Evolutionary conservation across 2,888 invertebrate genomes (phyloP).

Genomic region (Meiosimyza platycephala): DNA sequence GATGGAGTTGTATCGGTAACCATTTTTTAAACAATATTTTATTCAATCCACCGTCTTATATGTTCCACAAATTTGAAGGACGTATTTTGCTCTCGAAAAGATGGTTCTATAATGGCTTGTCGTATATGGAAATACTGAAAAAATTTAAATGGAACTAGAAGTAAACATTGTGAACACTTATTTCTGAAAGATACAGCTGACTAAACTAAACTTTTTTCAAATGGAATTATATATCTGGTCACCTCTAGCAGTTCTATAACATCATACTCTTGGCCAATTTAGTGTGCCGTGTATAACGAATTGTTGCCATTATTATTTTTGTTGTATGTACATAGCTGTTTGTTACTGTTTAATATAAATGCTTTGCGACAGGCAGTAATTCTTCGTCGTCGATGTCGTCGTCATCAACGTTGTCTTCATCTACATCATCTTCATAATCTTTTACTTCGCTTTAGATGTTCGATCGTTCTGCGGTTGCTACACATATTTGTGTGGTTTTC

Average conservation of each 20-base stretch:
- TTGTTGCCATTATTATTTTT: conserved; percentile 9
- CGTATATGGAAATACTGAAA: too few species aligned
- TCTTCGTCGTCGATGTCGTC: not conserved
- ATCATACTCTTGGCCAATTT: conserved; percentile 11
- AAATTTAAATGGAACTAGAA: too few species aligned
- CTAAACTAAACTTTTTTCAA: too few species aligned
- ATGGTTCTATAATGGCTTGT: too few species aligned
- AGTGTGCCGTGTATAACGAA: conserved; percentile 7
- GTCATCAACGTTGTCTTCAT: conserved; percentile 16
- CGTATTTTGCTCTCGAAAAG: too few species aligned
- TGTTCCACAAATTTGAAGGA: too few species aligned
- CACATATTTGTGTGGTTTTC: conserved; percentile 21
- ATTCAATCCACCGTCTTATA: too few species aligned
- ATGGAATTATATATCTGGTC: not conserved
- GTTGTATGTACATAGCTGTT: not conserved
- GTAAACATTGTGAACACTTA: too few species aligned
- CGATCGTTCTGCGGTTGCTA: conserved; percentile 10
- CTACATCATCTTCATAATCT: not conserved
- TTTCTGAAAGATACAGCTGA: too few species aligned
- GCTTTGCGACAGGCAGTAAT: not conserved
- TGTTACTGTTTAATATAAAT: conserved; percentile 18
- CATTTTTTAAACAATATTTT: too few species aligned
- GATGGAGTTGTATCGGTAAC: too few species aligned
- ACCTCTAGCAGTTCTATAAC: not conserved
- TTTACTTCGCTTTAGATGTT: not conserved